Percentiles rank a stretch among this genome's conserved stretches.
phyloP scores from a whole-genome alignment of 2,113 vertebrate genomes.

The Chamaetylas fuelleborni region DNA sequence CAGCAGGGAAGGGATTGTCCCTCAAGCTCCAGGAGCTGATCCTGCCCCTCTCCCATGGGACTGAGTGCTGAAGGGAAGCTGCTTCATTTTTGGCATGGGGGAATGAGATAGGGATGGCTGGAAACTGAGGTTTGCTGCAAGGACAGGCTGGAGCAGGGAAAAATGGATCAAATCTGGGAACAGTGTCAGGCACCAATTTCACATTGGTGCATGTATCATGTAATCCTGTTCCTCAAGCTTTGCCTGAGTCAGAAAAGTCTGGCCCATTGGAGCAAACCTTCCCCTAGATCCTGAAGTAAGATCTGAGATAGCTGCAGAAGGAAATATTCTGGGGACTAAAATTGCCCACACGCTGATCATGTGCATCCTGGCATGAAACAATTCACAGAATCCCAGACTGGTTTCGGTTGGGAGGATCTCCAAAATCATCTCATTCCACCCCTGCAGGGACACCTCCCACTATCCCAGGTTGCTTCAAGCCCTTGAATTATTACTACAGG shows the following conservation, averaged over 20 bases:
- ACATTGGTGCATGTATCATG: not conserved
- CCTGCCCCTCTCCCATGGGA: not conserved
- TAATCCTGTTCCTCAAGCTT: not conserved
- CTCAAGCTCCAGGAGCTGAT: not conserved
- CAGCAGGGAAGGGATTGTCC: not conserved
- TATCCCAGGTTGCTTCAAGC: not conserved
- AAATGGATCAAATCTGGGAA: not conserved
- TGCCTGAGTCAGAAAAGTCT: not conserved
- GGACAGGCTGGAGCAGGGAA: not conserved
- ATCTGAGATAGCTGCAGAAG: not conserved
- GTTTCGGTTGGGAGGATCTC: not conserved
- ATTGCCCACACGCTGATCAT: not conserved
- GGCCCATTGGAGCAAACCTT: not conserved
- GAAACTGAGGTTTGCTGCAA: not conserved
- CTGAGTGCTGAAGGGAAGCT: not conserved
- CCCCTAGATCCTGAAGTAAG: not conserved
- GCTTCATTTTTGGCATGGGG: not conserved
- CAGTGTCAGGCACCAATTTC: not conserved
- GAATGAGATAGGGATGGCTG: not conserved
- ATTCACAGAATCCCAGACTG: not conserved
- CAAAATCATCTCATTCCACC: not conserved
- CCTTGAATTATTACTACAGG: not conserved
- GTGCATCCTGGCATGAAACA: not conserved
- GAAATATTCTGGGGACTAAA: not conserved
- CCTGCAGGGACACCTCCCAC: not conserved